Conservation (phyloP, 2,113 vertebrate species). For the Recurvirostra avosetta region DNA sequence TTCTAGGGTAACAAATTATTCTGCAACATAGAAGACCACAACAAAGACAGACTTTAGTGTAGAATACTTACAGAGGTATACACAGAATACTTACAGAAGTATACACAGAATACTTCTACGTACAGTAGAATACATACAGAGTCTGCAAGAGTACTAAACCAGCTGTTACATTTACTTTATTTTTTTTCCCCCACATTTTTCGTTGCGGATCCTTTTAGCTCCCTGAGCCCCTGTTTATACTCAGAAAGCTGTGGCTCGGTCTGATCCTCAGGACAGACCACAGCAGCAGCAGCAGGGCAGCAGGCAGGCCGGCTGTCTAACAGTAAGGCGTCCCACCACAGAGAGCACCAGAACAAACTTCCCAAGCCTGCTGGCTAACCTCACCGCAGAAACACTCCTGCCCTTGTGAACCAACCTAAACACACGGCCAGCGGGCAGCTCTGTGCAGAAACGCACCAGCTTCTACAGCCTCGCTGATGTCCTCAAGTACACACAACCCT, state of each 20-base stretch:
- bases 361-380: background rate
- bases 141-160: background rate
- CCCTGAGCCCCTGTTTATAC: background rate
- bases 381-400: fast-evolving
- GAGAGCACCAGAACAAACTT: too few species aligned
- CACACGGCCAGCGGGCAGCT: background rate
- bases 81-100: fast-evolving
- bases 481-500: fast-evolving
- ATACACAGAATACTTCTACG: fast-evolving
- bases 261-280: background rate
- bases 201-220: background rate
- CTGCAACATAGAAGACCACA: background rate
- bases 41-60: background rate
- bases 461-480: fast-evolving
- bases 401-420: fast-evolving
- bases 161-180: fast-evolving
- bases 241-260: background rate
- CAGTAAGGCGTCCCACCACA: background rate
- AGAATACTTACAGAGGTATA: background rate
- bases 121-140: background rate
- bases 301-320: background rate
- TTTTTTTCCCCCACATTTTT: background rate
- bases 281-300: background rate
- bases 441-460: fast-evolving
- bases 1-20: background rate